Base-by-base conservation (phyloP, 2,113 vertebrate species). In the Jacana jacana region DNA sequence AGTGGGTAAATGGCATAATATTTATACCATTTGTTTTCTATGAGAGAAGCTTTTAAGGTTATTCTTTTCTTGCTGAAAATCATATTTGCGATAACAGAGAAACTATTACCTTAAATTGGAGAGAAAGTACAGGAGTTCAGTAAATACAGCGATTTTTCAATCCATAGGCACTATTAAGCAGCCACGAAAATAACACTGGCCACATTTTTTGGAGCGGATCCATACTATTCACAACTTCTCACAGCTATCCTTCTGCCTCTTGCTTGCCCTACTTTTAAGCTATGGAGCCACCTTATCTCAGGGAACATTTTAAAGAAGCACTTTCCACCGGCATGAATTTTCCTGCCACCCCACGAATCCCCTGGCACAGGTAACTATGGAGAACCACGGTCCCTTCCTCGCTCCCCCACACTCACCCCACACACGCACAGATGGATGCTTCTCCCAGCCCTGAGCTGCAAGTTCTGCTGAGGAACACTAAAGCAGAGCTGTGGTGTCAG, bases 391-490 rank as follows among this genome's bases (percentile, higher is more conserved):
- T 4, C 19, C 37, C 44, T 66, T 76, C 48, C 66, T 51, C 1
- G 0, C 25, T 54, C 19, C 71, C 65, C 48, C 71, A 40, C 19
- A 30, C 44, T 16, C 77, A 39, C 71, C 54, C 60, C 63, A 39
- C 71, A 70, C 61, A 35, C 3, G 60, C 61, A 71, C 70, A 73
- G 17, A 63, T 0, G 5, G 48, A 83, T 24, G 92, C 81, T 93
- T 91, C 89, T 95, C 84, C 66, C 83, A 92, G 8, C 58, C 93
- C 89, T 51, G 85, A 54, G 89, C 93, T 61, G 17, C 73, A 90
- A 31, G 57, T 96, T 76, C 64, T 81, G 94, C 55, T 91, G 77
- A 80, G 65, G 84, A 63, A 65, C 1, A 15, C n/a, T 17, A 4
- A 69, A 71, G 68, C 30, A 57, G 73, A 89, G 91, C 82, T 39